Conservation (phyloP, 2,888 invertebrate genomes). For the Ypsolopha sequella region DNA sequence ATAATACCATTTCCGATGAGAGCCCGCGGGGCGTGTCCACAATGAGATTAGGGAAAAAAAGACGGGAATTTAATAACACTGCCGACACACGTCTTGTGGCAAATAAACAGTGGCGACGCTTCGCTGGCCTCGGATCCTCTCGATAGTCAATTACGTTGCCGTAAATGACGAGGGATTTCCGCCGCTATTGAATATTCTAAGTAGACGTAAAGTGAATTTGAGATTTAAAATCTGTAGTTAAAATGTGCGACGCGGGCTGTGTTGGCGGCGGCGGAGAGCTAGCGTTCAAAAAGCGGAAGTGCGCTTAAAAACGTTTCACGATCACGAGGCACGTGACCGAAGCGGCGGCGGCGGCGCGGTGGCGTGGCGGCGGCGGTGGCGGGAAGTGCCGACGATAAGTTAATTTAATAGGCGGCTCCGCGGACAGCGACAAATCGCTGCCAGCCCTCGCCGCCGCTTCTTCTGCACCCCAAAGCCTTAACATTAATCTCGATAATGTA, state of each 20-base stretch:
- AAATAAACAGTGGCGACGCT: slow-evolving; percentile 23
- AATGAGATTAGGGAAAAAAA: slow-evolving; percentile 54
- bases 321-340: slow-evolving; percentile 47
- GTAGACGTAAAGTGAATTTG: not conserved
- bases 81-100: slow-evolving; percentile 38
- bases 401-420: slow-evolving; percentile 19
- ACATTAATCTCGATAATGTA: slow-evolving; percentile 23
- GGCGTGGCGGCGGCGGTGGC: slow-evolving; percentile 5
- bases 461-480: slow-evolving; percentile 12
- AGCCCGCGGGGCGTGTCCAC: slow-evolving; percentile 50
- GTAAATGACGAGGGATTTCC: not conserved
- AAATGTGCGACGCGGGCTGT: slow-evolving; percentile 5
- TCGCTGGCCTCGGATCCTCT: slow-evolving; percentile 5
- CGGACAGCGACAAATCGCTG: slow-evolving; percentile 24
- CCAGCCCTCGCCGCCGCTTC: slow-evolving; percentile 16
- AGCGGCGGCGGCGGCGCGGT: slow-evolving; percentile 7
- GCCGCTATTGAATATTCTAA: not conserved
- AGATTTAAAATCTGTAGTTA: slow-evolving; percentile 5
- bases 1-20: slow-evolving; percentile 65
- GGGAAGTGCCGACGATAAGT: slow-evolving; percentile 14
- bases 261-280: slow-evolving; percentile 25
- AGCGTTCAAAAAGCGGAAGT: slow-evolving; percentile 41
- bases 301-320: slow-evolving; percentile 52
- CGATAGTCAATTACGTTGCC: not conserved
- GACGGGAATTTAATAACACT: slow-evolving; percentile 56